Conservation (phyloP, 2,113 vertebrate species). For the Microcebus tavaratra region DNA sequence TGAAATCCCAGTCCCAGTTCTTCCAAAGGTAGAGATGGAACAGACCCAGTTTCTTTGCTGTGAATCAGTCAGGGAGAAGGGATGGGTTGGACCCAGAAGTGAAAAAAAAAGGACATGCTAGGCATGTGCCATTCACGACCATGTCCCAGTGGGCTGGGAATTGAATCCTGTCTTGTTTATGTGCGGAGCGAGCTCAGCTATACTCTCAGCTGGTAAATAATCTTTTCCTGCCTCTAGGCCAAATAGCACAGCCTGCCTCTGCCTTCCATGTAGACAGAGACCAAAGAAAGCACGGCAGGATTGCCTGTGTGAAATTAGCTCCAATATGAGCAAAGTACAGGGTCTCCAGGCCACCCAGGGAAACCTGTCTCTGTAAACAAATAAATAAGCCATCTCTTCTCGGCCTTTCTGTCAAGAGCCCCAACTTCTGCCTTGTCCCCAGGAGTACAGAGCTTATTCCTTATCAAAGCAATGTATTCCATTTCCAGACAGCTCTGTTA, state of each 20-base stretch:
- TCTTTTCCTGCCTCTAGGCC: background rate
- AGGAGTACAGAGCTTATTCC: background rate
- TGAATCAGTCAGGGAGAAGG: background rate
- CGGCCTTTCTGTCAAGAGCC: background rate
- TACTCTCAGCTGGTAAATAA: background rate
- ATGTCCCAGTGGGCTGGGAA: background rate
- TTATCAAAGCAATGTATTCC: background rate
- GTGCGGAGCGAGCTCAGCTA: background rate
- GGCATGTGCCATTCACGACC: background rate
- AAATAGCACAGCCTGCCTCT: background rate
- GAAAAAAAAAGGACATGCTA: background rate
- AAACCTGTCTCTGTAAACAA: background rate
- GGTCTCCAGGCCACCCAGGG: background rate
- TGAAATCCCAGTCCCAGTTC: background rate
- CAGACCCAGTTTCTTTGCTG: background rate
- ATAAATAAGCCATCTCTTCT: background rate
- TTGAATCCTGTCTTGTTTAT: background rate
- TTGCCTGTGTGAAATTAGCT: background rate
- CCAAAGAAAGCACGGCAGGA: background rate
- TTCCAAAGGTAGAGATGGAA: background rate
- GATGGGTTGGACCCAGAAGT: background rate
- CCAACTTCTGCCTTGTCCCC: background rate
- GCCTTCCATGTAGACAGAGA: background rate
- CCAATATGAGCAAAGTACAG: background rate
- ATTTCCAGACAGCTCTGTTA: background rate